Evolutionary conservation across 2,113 vertebrate species (phyloP).

Genomic region (Otus sunia): DNA sequence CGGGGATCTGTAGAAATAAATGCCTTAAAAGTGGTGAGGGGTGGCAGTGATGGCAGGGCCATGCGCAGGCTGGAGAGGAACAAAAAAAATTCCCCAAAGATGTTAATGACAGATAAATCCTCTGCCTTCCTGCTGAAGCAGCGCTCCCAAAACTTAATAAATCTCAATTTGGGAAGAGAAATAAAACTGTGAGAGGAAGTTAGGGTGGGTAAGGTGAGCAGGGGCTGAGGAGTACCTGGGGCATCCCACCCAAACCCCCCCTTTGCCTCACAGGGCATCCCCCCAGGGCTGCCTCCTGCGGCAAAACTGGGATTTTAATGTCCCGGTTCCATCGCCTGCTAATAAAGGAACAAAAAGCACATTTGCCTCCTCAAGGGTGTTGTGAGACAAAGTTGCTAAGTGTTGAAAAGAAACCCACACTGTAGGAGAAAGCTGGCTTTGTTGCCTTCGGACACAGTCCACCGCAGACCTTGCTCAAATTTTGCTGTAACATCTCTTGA

Average conservation of each 20-base stretch:
- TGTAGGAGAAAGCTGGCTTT: constrained; percentile 43
- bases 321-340: background rate
- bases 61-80: background rate
- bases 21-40: background rate
- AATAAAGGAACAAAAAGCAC: constrained; percentile 37
- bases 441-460: constrained; percentile 16
- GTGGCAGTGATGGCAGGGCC: background rate
- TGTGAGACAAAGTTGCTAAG: constrained; percentile 53
- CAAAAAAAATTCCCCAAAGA: background rate
- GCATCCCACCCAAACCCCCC: background rate
- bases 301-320: background rate
- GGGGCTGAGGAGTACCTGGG: background rate
- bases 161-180: background rate
- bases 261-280: fast-evolving
- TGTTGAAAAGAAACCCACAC: constrained; percentile 44
- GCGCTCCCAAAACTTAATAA: background rate
- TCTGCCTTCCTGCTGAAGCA: fast-evolving
- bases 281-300: background rate
- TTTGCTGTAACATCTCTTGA: constrained; percentile 19
- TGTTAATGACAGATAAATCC: background rate
- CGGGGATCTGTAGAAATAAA: background rate
- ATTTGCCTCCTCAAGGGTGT: constrained; percentile 23
- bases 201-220: background rate
- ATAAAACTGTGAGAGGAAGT: background rate
- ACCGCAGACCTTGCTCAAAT: background rate